Evolutionary conservation across 2,113 vertebrate species (phyloP), one percentile per base, ranked within the genome.

Genomic region (Onychostoma macrolepis): DNA sequence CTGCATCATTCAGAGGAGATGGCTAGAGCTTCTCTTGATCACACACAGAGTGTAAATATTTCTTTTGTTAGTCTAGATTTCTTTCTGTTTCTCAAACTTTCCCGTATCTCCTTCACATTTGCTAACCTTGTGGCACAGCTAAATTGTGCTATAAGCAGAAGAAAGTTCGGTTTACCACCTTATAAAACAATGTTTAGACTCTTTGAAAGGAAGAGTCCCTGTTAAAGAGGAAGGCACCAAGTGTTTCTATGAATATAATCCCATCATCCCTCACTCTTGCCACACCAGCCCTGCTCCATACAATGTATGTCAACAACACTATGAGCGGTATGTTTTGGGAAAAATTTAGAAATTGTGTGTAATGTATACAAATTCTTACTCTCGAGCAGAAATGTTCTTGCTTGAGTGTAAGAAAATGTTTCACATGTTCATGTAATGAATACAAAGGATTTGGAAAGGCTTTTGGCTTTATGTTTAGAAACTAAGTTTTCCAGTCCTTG

Each of bases 131-230:
- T 56, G 30, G 13, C 21, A 38, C 21, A n/a, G 24, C 36, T n/a
- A 26, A 12, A 58, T 45, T 30, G 1, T 43, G 15, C 38, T 41
- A 26, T 33, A 80, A 80, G 28, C 13, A 79, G 67, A 36, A 24
- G 1, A 74, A 84, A 17, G 17, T 58, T 81, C 28, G 71, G 88
- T 88, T 85, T 82, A 88, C 61, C 88, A 83, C 93, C 93, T 93
- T 94, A 94, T 94, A 94, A 93, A 92, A 90, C 91, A 91, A 94
- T 95, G 93, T 94, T 94, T 95, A 91, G 92, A 90, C 88, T 92
- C 78, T 87, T 90, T 92, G 90, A 87, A 92, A 92, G 82, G 69
- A 87, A 69, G 53, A 69, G 45, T 80, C 71, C 38, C 26, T 80
- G 83, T 63, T 61, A 41, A 80, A 41, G 33, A n/a, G 33, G 33